Evolutionary conservation across 2,113 vertebrate species (phyloP).

Genomic region (Eclectus roratus): DNA sequence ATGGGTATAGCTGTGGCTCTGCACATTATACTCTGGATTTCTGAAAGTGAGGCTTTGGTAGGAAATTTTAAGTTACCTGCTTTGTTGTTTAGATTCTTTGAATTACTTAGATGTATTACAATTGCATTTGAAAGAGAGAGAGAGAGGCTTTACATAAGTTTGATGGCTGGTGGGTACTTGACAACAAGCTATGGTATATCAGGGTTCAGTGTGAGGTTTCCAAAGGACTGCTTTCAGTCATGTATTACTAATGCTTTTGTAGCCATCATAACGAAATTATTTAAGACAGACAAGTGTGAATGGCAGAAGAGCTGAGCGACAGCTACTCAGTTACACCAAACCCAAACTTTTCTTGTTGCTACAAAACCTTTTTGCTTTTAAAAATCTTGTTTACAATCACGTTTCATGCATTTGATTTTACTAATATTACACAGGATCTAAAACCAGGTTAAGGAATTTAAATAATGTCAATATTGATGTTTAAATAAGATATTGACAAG

Average conservation of each 20-base stretch:
- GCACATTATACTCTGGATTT: background rate
- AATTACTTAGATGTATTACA: background rate
- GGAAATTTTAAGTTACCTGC: background rate
- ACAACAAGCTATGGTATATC: background rate
- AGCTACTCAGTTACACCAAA: background rate
- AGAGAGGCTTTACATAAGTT: background rate
- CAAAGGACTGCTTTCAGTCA: background rate
- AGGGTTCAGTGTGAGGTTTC: background rate
- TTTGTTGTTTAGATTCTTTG: background rate
- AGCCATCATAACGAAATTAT: background rate
- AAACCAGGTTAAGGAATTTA: background rate
- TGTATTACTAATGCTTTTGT: background rate
- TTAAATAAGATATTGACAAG: background rate
- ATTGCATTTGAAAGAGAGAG: background rate
- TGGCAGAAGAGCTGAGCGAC: background rate
- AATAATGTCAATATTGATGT: background rate
- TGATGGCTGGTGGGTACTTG: background rate
- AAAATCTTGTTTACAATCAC: background rate
- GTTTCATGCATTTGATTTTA: background rate
- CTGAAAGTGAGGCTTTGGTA: background rate
- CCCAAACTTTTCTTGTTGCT: background rate
- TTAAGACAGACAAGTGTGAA: background rate
- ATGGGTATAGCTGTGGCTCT: background rate
- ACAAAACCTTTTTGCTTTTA: background rate
- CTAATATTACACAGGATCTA: background rate